phyloP scores from a whole-genome alignment of 37 sponge, comb jelly and placozoan genomes.

The Theonella swinhoei region DNA sequence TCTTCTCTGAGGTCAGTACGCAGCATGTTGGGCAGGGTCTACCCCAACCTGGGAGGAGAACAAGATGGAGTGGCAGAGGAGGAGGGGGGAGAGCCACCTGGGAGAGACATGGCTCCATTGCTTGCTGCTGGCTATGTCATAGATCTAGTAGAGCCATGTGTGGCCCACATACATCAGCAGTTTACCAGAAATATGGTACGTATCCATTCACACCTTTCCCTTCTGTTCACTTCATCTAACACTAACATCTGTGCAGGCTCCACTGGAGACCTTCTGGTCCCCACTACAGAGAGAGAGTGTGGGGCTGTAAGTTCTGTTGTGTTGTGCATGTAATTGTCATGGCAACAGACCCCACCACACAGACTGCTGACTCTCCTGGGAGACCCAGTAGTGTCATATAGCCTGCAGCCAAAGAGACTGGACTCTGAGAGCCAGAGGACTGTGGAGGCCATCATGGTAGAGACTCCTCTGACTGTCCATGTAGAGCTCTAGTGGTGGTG shows the following conservation, averaged over 20 bases:
- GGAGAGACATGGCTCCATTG: not conserved
- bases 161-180: not conserved
- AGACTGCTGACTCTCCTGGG: slow-evolving; percentile 16
- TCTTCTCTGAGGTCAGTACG: not conserved
- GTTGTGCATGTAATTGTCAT: too few species aligned
- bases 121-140: not conserved
- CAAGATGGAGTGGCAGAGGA: not conserved
- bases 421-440: not conserved
- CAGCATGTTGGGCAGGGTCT: not conserved
- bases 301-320: not conserved
- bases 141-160: not conserved
- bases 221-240: too few species aligned
- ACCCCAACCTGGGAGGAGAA: not conserved
- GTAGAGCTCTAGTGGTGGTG: not conserved
- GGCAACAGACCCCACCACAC: not conserved
- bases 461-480: not conserved
- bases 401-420: not conserved
- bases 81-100: not conserved
- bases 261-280: not conserved
- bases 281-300: not conserved
- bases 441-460: slow-evolving; percentile 36
- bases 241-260: not conserved
- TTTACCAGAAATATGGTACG: not conserved
- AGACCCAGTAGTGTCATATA: slow-evolving; percentile 2
- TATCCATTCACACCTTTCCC: too few species aligned